Evolutionary conservation across 1,140 invertebrate genomes (phyloP), one percentile per base, ranked within the genome.

Genomic region (Meloidogyne exigua): DNA sequence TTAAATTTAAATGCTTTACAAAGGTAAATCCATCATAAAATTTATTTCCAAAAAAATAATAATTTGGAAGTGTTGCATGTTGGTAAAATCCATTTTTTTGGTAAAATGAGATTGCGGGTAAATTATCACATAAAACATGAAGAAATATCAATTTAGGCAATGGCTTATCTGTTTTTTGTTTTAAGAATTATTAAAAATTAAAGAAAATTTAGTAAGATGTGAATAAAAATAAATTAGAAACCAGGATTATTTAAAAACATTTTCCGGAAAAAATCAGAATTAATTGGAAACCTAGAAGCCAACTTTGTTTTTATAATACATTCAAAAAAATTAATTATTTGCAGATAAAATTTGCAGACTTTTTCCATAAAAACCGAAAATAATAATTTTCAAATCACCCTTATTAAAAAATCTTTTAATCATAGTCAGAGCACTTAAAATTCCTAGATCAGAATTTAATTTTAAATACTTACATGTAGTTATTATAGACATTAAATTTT

Each of bases 41-140:
- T 65, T 64, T 13, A 62, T 32, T 36, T 10, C 39, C 72, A 39
- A 73, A 64, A n/a, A 26, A 10, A 32, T 73, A 73, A 65, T 73
- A 73, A 39, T 73, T 65, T 21, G 72, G 13, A 21, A 73, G 21
- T 73, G 72, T 73, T 13, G 28, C 57, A 11, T 73, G 72, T 12
- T 73, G 72, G 10, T 21, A 65, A 65, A 73, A 73, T 62, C 72
- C 72, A 65, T 65, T 73, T 73, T 73, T 73, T 62, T 57, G 72
- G 23, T 73, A 73, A n/a, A 73, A 73, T n/a, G 26, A 42, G 72
- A 73, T 73, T 23, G 72, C 72, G 5, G 72, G 36, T 23, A 62
- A 23, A 12, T 73, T 73, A 65, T 73, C 72, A 32, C 23, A 28
- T 13, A 73, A 36, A 7, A 73, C 72, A 39, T 73, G 72, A 36